Percentiles rank a stretch among this genome's conserved stretches.
These are phyloP conservation scores for Tetragnatha versicolor DNA, from an alignment of 1,140 invertebrate genomes.

Conservation along the genomic window DNA sequence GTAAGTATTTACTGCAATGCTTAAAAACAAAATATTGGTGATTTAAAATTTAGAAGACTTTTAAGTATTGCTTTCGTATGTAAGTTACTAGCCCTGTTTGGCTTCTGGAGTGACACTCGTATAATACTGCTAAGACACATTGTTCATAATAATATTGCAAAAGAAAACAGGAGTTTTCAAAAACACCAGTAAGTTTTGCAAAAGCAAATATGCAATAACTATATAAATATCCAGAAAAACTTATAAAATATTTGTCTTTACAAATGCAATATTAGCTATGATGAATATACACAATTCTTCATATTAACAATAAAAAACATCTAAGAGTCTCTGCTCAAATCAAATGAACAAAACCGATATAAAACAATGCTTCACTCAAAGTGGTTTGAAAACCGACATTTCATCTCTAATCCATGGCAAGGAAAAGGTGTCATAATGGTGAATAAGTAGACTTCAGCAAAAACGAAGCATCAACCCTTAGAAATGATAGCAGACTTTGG, in stretches of 20 bases:
- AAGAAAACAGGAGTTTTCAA: slow-evolving; percentile 9
- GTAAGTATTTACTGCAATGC: too few relatives aligned
- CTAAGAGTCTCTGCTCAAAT: neutral
- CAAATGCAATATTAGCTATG: slow-evolving; percentile 16
- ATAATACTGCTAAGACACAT: slow-evolving; percentile 17
- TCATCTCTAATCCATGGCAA: neutral
- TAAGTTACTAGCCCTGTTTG: too few relatives aligned
- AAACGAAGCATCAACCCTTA: neutral
- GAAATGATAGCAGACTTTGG: neutral
- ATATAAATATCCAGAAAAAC: slow-evolving; percentile 40
- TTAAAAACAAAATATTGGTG: too few relatives aligned
- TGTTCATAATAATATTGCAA: slow-evolving; percentile 24
- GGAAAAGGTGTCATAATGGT: neutral
- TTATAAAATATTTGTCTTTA: slow-evolving; percentile 12
- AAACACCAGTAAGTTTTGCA: neutral
- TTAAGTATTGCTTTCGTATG: too few relatives aligned
- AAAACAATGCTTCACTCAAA: neutral
- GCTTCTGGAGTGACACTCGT: too few relatives aligned
- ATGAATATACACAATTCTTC: slow-evolving; percentile 29
- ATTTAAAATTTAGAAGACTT: too few relatives aligned
- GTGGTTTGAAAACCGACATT: neutral
- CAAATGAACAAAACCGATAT: neutral
- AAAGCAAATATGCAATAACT: slow-evolving; percentile 26
- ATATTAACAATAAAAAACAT: slow-evolving; percentile 15
- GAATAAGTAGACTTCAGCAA: slow-evolving; percentile 14